phyloP scores from a whole-genome alignment of 2,113 vertebrate genomes.

The Ochotona curzoniae region DNA sequence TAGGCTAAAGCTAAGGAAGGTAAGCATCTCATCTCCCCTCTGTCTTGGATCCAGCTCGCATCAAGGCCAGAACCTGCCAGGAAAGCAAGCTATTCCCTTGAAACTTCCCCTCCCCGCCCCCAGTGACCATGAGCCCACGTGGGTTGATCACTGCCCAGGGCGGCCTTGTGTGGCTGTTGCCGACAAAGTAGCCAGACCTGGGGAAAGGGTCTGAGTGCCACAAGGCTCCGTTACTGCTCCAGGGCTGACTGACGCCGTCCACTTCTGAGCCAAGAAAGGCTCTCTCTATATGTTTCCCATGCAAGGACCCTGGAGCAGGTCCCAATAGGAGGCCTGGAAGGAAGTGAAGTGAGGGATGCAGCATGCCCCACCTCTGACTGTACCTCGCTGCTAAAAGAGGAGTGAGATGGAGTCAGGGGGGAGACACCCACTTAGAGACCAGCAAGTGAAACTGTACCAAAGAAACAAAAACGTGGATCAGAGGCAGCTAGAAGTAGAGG shows the following conservation, averaged over 20 bases:
- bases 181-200: background rate
- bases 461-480: background rate
- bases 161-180: background rate
- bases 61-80: background rate
- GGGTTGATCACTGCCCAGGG: background rate
- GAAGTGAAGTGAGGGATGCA: background rate
- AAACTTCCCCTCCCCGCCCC: no score
- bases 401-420: background rate
- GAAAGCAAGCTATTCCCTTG: background rate
- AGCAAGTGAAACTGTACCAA: background rate
- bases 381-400: background rate
- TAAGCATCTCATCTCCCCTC: background rate
- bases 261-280: background rate
- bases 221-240: background rate
- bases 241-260: background rate
- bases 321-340: rapidly evolving
- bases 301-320: background rate
- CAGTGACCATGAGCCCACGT: no score
- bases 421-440: background rate
- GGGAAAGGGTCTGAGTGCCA: background rate
- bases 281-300: background rate
- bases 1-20: background rate
- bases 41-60: background rate
- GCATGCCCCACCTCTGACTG: background rate
- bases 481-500: background rate